Evolutionary conservation across 2,888 invertebrate species (phyloP).

Genomic region (Tenthredo scrophulariae): DNA sequence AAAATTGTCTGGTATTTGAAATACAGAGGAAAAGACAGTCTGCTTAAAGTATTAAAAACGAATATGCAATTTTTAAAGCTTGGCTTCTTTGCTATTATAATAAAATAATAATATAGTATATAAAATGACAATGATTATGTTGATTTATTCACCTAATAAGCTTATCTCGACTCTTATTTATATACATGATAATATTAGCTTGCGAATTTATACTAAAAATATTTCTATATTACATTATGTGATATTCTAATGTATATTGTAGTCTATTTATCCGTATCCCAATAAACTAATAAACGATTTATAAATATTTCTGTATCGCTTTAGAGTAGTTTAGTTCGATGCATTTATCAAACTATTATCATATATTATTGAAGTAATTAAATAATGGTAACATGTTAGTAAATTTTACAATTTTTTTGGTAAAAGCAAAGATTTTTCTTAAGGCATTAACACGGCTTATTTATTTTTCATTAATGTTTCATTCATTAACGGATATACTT

Average conservation of each 20-base stretch:
- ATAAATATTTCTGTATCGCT: neutral
- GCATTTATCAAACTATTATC: neutral
- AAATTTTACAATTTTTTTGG: neutral
- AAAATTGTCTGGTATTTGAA: neutral
- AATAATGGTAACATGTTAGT: neutral
- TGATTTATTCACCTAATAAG: slow-evolving; percentile 3
- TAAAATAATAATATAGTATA: neutral
- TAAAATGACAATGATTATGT: slow-evolving; percentile 28
- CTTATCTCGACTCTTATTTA: neutral
- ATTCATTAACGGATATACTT: neutral
- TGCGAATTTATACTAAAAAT: slow-evolving; percentile 1
- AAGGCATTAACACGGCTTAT: slow-evolving; percentile 31
- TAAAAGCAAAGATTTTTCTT: slow-evolving; percentile 2
- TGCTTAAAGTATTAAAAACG: neutral
- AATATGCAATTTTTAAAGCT: neutral
- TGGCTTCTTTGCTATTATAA: neutral
- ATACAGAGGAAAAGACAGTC: neutral
- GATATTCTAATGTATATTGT: neutral
- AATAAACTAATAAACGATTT: neutral
- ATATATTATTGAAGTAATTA: neutral
- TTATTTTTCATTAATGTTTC: neutral
- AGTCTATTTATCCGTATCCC: neutral
- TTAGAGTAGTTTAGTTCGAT: neutral
- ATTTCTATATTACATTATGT: neutral
- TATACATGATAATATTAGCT: neutral